Evolutionary conservation across 1,140 invertebrate genomes (phyloP).

Genomic region (Polyergus mexicanus): DNA sequence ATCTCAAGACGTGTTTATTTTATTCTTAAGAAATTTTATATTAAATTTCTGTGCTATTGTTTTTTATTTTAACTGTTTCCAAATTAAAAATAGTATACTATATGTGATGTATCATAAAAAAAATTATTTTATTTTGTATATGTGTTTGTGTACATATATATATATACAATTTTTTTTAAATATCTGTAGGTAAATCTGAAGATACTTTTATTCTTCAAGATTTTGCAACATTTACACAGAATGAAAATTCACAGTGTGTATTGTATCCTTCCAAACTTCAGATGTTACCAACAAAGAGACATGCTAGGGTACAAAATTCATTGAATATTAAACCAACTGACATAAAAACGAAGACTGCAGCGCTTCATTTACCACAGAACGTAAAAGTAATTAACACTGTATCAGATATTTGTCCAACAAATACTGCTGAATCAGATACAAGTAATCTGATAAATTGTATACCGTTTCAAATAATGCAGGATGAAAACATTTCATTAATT

Average conservation of each 20-base stretch:
- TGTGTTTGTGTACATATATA: neutral
- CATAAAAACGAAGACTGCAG: constrained; percentile 54
- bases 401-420: constrained; percentile 67
- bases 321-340: constrained; percentile 65
- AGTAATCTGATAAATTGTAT: constrained; percentile 33
- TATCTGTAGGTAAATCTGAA: constrained; percentile 78
- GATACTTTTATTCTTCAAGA: constrained; percentile 87
- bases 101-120: neutral
- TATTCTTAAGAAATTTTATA: no score
- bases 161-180: constrained; percentile 4
- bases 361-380: constrained; percentile 63
- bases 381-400: constrained; percentile 74
- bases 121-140: neutral
- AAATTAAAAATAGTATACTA: no score
- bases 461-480: constrained; percentile 75
- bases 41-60: no score
- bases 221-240: constrained; percentile 85
- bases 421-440: constrained; percentile 59
- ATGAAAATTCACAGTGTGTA: constrained; percentile 77
- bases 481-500: constrained; percentile 78
- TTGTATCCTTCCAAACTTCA: constrained; percentile 78
- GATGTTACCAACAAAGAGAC: constrained; percentile 66
- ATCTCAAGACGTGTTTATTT: neutral
- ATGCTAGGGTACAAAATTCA: constrained; percentile 69
- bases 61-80: no score